These are phyloP conservation scores for Macaria liturata DNA, from an alignment of 2,888 invertebrate species.

Conservation along the genomic window DNA sequence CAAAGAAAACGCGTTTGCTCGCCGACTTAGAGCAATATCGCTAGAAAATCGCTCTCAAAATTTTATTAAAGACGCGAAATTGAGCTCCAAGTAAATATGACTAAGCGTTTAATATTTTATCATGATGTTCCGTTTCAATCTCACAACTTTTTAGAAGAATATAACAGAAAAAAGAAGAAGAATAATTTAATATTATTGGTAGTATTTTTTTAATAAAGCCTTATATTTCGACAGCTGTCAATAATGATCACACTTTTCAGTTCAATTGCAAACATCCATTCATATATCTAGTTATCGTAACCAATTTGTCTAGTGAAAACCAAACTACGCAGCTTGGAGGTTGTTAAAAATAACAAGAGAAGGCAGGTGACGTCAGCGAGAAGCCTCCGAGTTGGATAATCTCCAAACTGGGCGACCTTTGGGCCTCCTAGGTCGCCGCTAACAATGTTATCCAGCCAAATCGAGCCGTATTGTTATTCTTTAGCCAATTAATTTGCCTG, in stretches of 20 bases:
- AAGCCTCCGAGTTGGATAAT: constrained; percentile 25
- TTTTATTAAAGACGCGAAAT: not conserved
- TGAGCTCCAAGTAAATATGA: not conserved
- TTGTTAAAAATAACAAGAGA: constrained; percentile 25
- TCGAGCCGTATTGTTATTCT: constrained; percentile 24
- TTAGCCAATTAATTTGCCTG: constrained; percentile 16
- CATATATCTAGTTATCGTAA: too few species aligned
- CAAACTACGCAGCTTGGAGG: constrained; percentile 5
- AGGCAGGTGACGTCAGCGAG: constrained; percentile 26
- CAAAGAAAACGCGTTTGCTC: constrained; percentile 2
- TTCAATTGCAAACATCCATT: too few species aligned
- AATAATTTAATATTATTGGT: too few species aligned
- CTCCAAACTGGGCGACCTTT: constrained; percentile 27
- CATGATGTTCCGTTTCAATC: too few species aligned
- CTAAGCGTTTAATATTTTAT: too few species aligned
- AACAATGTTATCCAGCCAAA: constrained; percentile 27
- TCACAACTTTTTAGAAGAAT: too few species aligned
- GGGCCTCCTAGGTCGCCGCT: constrained; percentile 26
- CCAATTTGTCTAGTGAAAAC: too few species aligned
- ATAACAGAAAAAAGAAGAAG: too few species aligned
- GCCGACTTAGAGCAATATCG: not conserved
- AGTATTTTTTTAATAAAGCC: too few species aligned
- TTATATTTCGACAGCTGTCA: too few species aligned
- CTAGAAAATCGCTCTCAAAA: constrained; percentile 1
- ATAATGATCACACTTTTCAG: too few species aligned